Evolutionary conservation across 2,888 invertebrate species (phyloP).

Genomic region (Troides helena): DNA sequence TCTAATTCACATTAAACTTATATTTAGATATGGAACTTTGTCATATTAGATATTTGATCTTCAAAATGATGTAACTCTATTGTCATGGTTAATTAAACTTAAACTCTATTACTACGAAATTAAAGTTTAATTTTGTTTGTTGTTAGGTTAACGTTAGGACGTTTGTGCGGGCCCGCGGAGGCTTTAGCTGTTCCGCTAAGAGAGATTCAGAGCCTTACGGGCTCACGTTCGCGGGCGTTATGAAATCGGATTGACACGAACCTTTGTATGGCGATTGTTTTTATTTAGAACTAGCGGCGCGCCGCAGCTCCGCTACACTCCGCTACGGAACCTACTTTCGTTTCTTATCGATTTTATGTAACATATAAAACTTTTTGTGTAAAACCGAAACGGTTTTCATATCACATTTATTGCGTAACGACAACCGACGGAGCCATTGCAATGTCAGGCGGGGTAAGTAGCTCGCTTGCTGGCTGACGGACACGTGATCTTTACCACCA

Average conservation of each 20-base stretch:
- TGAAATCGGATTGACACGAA: conserved; percentile 72
- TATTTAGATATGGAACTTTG: conserved; percentile 44
- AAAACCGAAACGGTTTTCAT: neutral
- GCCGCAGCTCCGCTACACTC: conserved; percentile 15
- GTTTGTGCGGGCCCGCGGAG: conserved; percentile 36
- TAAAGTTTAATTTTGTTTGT: conserved; percentile 41
- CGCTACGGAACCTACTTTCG: conserved; percentile 24
- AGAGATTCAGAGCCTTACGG: conserved; percentile 76
- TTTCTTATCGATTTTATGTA: conserved; percentile 26
- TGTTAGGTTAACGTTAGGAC: conserved; percentile 35
- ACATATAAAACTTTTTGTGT: conserved; percentile 8
- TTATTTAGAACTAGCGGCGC: conserved; percentile 36
- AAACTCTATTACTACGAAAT: neutral
- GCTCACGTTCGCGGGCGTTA: conserved; percentile 63
- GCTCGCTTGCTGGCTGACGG: too few species aligned
- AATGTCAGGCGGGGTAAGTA: too few species aligned
- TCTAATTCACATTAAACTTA: conserved; percentile 30
- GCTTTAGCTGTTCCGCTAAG: conserved; percentile 55
- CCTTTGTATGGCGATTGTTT: conserved; percentile 52
- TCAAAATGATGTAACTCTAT: conserved; percentile 59
- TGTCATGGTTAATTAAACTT: conserved; percentile 32
- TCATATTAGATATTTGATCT: conserved; percentile 39
- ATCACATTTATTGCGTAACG: neutral
- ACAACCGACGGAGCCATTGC: too few species aligned
- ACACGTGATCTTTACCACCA: too few species aligned